Base-by-base conservation (phyloP, 2,888 invertebrate species). In the Polydrusus pterygomalis region DNA sequence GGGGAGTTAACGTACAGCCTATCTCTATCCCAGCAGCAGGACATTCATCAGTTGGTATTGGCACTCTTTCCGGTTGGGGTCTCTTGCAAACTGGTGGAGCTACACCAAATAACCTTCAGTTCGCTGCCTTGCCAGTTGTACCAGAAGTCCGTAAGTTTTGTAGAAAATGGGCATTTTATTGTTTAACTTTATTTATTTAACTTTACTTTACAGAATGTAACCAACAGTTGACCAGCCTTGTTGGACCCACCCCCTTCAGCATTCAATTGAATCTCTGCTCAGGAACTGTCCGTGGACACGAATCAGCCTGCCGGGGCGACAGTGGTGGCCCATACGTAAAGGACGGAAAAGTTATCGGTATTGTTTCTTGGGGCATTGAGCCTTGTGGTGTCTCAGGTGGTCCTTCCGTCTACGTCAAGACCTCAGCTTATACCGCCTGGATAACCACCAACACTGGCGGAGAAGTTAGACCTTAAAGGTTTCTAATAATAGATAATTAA, bases 261-360 rank as follows among this genome's bases (percentile, higher is more conserved):
- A 86, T 87, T 68, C 85, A 85, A 0, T 87, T 88, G 18, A 89
- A 91, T 77, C 85, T 91, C 43, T 91, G 91, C 81, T 90, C 90
- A 0, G 91, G 91, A 0, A 90, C 90, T 3, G 58, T 82, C 11
- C 74, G 68, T 18, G 89, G 89, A 2, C 89, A 89, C 0, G 81
- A 88, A 13, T 88, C 90, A n/a, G 90, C 90, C 11, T 91, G 91
- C 80, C 87, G 83, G 58, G 91, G 91, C 13, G 91, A 91, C 79
- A 90, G 90, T 5, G 91, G 90, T 2, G 90, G 90, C 13, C 80
- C 91, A 8, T 85, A 89, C 18, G 85, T 79, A 85, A 79, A 85
- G 13, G 64, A 77, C 17, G 73, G 64, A 9, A 67, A 62, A 6
- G 80, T 90, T 45, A 79, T 90, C 10, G 91, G 91, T 34, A 83